Percentiles rank a stretch among this genome's conserved stretches.
Conservation (phyloP, 2,113 vertebrate genomes). For the Pavo muticus region DNA sequence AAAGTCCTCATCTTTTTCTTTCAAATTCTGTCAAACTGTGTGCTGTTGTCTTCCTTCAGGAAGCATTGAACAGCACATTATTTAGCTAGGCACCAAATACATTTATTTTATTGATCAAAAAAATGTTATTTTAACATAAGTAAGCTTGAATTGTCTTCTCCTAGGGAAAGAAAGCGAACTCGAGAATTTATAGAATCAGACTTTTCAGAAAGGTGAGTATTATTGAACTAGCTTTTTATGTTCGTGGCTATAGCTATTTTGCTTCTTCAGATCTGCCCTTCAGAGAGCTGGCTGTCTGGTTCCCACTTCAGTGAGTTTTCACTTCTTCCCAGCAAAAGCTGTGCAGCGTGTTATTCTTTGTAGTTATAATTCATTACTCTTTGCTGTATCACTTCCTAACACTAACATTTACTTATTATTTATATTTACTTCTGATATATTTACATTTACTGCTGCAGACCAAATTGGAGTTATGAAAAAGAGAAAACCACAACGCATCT, state of each 20-base stretch:
- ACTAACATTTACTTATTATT: not conserved
- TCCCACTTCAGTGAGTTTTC: not conserved
- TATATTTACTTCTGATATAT: not conserved
- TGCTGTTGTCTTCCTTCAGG: not conserved
- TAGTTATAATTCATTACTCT: not conserved
- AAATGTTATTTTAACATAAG: not conserved
- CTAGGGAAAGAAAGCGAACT: constrained; percentile 86
- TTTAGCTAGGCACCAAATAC: not conserved
- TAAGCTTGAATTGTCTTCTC: constrained; percentile 59
- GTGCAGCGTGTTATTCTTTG: not conserved
- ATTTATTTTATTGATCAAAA: not conserved
- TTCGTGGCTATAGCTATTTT: not conserved
- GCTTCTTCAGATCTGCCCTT: not conserved
- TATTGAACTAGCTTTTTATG: not conserved
- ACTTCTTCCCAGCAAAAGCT: not conserved
- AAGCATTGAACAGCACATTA: not conserved
- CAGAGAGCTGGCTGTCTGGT: not conserved
- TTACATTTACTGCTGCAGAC: not conserved
- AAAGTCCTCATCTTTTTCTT: not conserved
- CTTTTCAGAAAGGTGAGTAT: constrained; percentile 87
- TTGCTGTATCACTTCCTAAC: not conserved
- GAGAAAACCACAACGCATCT: not conserved
- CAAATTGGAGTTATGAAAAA: not conserved
- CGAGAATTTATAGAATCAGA: constrained; percentile 88
- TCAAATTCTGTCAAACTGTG: not conserved